A percentile compares a stretch with the other conserved stretches of the same genome.
These are phyloP conservation scores for Ia io DNA, from an alignment of 2,113 vertebrate species.

Conservation along the genomic window DNA sequence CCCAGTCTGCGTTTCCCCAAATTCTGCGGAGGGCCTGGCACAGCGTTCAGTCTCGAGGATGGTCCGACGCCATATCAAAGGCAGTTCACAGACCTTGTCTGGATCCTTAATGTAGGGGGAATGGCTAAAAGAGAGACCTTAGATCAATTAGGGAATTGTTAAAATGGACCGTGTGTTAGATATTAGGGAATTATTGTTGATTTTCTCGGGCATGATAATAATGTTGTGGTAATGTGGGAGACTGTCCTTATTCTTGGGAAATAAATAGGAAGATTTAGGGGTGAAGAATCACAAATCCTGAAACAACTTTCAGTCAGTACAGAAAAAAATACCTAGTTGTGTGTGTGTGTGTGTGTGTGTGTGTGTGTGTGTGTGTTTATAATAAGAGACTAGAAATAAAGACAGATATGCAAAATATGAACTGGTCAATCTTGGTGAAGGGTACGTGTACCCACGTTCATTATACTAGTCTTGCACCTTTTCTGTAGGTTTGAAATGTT, in stretches of 20 bases:
- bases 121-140: neutral
- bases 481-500: neutral
- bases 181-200: neutral
- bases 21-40: fast-evolving
- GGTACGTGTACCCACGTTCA: neutral
- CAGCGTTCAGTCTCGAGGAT: neutral
- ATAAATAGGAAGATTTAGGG: neutral
- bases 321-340: neutral
- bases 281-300: neutral
- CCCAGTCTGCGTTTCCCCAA: neutral
- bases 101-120: neutral
- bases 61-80: neutral
- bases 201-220: neutral
- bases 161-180: neutral
- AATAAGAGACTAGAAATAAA: neutral
- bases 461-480: too few species aligned
- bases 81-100: too few species aligned
- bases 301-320: neutral
- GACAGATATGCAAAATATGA: neutral
- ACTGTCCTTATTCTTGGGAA: neutral
- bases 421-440: neutral
- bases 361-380: too few species aligned
- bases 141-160: neutral
- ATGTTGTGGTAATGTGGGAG: neutral
- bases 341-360: neutral